Conservation (phyloP, 2,888 invertebrate species). For the Macaria notata region DNA sequence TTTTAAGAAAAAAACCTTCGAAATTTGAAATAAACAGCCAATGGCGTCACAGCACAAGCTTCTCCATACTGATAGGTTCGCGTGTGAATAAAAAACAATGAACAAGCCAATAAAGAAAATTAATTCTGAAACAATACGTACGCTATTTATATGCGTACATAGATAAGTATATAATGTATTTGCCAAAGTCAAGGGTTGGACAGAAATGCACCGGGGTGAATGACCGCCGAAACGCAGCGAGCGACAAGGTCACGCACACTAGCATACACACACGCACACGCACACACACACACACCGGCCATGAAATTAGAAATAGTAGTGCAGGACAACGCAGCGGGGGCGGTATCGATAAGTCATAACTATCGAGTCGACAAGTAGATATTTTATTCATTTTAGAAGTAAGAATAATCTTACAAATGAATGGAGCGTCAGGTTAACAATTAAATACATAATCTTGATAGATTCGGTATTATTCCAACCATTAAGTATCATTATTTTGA, state of each 20-base stretch:
- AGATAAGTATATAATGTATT: slow-evolving; percentile 25
- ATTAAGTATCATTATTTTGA: no score
- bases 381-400: no score
- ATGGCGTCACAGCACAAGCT: slow-evolving; percentile 13
- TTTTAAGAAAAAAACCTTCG: slow-evolving; percentile 11
- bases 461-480: no score
- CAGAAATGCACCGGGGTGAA: slow-evolving; percentile 68
- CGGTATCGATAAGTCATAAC: neutral
- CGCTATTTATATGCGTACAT: slow-evolving; percentile 20
- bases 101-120: slow-evolving; percentile 18
- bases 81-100: slow-evolving; percentile 22
- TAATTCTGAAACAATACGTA: slow-evolving; percentile 13
- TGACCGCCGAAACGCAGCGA: slow-evolving; percentile 76
- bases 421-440: no score
- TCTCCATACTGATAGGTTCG: slow-evolving; percentile 12
- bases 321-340: slow-evolving; percentile 40
- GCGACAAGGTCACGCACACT: slow-evolving; percentile 78
- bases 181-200: slow-evolving; percentile 74
- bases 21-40: slow-evolving; percentile 1
- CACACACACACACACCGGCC: slow-evolving; percentile 67
- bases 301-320: slow-evolving; percentile 79
- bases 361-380: neutral
- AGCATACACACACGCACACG: slow-evolving; percentile 47
- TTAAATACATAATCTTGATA: no score
- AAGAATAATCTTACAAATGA: no score